Evolutionary conservation across 1,140 invertebrate species (phyloP), one percentile per base, ranked within the genome.

Genomic region (Microplitis demolitor): DNA sequence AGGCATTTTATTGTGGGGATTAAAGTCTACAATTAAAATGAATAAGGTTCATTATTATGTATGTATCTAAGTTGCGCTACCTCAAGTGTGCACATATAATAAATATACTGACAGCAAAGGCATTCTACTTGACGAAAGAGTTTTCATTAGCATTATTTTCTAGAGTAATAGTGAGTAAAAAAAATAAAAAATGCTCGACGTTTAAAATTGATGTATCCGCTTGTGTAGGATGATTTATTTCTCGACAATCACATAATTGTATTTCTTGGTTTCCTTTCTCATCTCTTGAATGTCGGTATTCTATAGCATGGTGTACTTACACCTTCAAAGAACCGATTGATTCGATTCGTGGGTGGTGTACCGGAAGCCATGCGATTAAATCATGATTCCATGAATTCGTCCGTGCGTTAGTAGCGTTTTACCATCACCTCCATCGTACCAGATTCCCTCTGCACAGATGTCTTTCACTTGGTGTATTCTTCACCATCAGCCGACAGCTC

Each of bases 291-390:
- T 63, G 34, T 51, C 11, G n/a, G 16, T 33, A 64, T 14, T 1
- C 35, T 3, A 34, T 34, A 45, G 35, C 33, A 34, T 64, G 34
- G 11, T 14, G 34, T 9, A n/a, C 37, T 8, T 45, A 64, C 16
- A 37, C 62, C n/a, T 50, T 35, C 63, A 51, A 16, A 71, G 53
- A 71, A 66, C 33, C 71, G 68, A 76, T 76, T 61, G 68, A 73
- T 71, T 74, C 75, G 73, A 74, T 73, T 76, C 73, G 56, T 63
- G 72, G 68, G 69, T 69, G 73, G 69, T 74, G 75, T 72, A 72
- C 62, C 75, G 75, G 73, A 76, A 76, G 66, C 71, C 73, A 72
- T 76, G 71, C 69, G 71, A 76, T 76, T 76, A 76, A 74, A 76
- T 73, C 72, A 72, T 70, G 75, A 74, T 76, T 76, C 67, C 73